Conservation (phyloP, 2,888 invertebrate genomes). For the Serripes groenlandicus region DNA sequence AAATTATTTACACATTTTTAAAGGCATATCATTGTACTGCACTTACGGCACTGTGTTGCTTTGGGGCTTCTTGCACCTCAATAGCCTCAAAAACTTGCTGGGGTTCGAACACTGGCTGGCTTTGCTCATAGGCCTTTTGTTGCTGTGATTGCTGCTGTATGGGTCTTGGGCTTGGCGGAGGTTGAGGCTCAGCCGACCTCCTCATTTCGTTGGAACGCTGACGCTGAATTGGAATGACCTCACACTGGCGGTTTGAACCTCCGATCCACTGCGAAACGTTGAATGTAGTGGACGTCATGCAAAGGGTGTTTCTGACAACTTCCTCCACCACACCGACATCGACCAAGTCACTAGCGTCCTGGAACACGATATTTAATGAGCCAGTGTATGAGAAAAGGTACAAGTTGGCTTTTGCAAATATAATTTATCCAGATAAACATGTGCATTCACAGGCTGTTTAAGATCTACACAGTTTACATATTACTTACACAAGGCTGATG, state of each 20-base stretch:
- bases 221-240: constrained; percentile 59
- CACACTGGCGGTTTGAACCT: constrained; percentile 61
- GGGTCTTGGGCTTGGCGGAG: constrained; percentile 10
- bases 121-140: constrained; percentile 1
- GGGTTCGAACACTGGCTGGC: constrained; percentile 33
- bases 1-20: no score
- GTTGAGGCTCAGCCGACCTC: constrained; percentile 30
- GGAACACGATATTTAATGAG: constrained; percentile 1
- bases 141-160: not conserved
- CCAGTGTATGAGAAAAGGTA: no score
- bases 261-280: constrained; percentile 75
- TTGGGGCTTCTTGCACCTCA: constrained; percentile 55
- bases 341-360: constrained; percentile 80
- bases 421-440: no score
- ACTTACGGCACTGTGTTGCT: constrained; percentile 73
- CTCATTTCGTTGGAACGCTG: constrained; percentile 53
- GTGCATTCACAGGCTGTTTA: no score
- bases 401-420: no score
- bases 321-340: constrained; percentile 80
- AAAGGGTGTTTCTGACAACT: constrained; percentile 79
- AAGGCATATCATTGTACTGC: no score
- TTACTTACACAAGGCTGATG: no score
- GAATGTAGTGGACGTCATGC: constrained; percentile 77
- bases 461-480: no score
- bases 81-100: constrained; percentile 73